These are phyloP conservation scores for Episyrphus balteatus DNA, from an alignment of 1,140 invertebrate genomes.

Conservation along the genomic window DNA sequence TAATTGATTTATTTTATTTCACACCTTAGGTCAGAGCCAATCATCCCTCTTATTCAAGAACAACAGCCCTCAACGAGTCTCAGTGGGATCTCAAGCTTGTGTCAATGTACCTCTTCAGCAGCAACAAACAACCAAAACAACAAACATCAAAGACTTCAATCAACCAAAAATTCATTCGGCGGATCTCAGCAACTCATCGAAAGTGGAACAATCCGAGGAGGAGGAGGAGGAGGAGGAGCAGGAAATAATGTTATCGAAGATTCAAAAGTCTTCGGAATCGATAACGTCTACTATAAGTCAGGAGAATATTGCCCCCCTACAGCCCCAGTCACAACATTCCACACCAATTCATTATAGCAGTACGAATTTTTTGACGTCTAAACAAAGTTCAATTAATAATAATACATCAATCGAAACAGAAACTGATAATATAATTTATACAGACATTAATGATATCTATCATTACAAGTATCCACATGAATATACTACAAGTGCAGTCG, in stretches of 20 bases:
- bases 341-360: conserved; percentile 38
- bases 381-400: conserved; percentile 35
- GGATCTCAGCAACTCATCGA: conserved; percentile 38
- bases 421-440: conserved; percentile 36
- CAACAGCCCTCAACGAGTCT: conserved; percentile 37
- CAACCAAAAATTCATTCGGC: conserved; percentile 26
- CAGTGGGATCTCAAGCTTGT: conserved; percentile 36
- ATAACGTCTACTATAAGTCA: conserved; percentile 37
- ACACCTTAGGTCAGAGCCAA: conserved; percentile 31
- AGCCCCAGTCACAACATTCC: conserved; percentile 36
- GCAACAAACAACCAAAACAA: conserved; percentile 17
- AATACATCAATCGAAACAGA: conserved; percentile 35
- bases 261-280: conserved; percentile 38
- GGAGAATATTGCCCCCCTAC: conserved; percentile 35
- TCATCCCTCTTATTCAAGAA: conserved; percentile 38
- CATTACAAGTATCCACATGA: conserved; percentile 29
- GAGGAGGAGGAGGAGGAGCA: conserved; percentile 24
- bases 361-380: conserved; percentile 39
- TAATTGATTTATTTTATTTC: background rate
- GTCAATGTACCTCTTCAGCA: conserved; percentile 33
- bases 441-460: conserved; percentile 34
- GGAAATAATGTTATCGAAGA: conserved; percentile 33
- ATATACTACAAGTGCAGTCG: conserved; percentile 16
- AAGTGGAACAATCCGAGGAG: conserved; percentile 31
- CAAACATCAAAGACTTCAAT: conserved; percentile 31